These are phyloP conservation scores for Eremobia ochroleuca DNA, from an alignment of 2,888 invertebrate species.

Conservation along the genomic window DNA sequence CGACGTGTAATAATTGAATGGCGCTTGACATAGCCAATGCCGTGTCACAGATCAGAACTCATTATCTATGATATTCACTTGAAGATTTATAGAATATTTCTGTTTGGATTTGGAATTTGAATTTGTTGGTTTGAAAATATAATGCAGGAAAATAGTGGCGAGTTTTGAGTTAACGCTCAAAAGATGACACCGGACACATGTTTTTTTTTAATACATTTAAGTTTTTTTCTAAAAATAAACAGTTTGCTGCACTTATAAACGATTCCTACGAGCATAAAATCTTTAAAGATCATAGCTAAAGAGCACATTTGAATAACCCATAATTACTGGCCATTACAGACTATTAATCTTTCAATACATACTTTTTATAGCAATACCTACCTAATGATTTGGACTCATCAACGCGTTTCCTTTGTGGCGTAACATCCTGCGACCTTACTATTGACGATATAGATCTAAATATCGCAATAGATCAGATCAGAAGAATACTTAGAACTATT, in stretches of 20 bases:
- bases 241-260: neutral
- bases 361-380: conserved; percentile 46
- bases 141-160: neutral
- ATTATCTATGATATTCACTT: conserved; percentile 71
- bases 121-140: neutral
- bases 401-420: conserved; percentile 63
- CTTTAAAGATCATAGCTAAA: conserved; percentile 19
- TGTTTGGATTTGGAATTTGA: conserved; percentile 25
- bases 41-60: conserved; percentile 79
- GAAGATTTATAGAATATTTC: conserved; percentile 29
- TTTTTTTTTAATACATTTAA: neutral
- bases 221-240: neutral
- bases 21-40: conserved; percentile 76
- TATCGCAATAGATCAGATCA: conserved; percentile 66
- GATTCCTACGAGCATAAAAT: conserved; percentile 11
- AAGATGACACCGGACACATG: neutral
- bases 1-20: conserved; percentile 76
- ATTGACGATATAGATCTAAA: conserved; percentile 72
- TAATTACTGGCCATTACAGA: conserved; percentile 49
- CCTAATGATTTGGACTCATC: conserved; percentile 59
- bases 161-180: neutral
- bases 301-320: conserved; percentile 18
- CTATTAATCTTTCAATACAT: conserved; percentile 58
- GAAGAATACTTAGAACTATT: conserved; percentile 67
- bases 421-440: conserved; percentile 80